These are phyloP conservation scores for Mesorhabditis belari DNA, from an alignment of 2,888 invertebrate genomes.

Conservation along the genomic window DNA sequence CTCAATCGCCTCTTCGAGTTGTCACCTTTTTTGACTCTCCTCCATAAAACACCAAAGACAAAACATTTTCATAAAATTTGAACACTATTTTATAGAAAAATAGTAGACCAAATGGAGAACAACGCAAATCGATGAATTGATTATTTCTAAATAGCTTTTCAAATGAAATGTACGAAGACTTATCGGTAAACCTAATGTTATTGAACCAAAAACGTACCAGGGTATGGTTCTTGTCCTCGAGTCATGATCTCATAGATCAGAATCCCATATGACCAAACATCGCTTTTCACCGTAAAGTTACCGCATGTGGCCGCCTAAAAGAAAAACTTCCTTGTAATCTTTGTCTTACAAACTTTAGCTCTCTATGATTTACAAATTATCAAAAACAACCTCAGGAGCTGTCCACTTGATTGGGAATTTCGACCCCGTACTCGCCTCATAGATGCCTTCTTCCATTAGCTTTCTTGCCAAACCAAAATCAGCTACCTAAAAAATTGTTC, in stretches of 20 bases:
- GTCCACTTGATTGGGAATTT: slow-evolving; percentile 95
- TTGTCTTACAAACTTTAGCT: too few species aligned
- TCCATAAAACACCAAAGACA: too few species aligned
- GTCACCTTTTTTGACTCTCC: too few species aligned
- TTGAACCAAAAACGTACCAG: slow-evolving; percentile 69
- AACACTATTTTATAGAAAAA: too few species aligned
- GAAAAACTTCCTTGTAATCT: too few species aligned
- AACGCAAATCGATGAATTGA: too few species aligned
- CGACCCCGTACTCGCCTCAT: slow-evolving; percentile 59
- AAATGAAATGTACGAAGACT: too few species aligned
- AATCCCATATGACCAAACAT: slow-evolving; percentile 77
- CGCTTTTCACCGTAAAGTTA: slow-evolving; percentile 93
- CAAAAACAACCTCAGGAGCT: slow-evolving; percentile 95
- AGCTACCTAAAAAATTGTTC: slow-evolving; percentile 65
- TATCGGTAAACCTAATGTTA: too few species aligned
- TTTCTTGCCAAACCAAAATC: slow-evolving; percentile 96
- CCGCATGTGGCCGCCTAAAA: slow-evolving; percentile 80
- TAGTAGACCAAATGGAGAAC: too few species aligned
- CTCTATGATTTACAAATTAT: too few species aligned
- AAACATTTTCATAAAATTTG: not conserved
- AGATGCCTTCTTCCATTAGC: slow-evolving; percentile 83
- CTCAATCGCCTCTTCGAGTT: too few species aligned
- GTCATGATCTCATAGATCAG: slow-evolving; percentile 58
- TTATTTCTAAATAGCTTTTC: too few species aligned
- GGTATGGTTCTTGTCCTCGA: slow-evolving; percentile 81